Base-by-base conservation (phyloP, 2,888 invertebrate genomes). In the Eupithecia abbreviata region DNA sequence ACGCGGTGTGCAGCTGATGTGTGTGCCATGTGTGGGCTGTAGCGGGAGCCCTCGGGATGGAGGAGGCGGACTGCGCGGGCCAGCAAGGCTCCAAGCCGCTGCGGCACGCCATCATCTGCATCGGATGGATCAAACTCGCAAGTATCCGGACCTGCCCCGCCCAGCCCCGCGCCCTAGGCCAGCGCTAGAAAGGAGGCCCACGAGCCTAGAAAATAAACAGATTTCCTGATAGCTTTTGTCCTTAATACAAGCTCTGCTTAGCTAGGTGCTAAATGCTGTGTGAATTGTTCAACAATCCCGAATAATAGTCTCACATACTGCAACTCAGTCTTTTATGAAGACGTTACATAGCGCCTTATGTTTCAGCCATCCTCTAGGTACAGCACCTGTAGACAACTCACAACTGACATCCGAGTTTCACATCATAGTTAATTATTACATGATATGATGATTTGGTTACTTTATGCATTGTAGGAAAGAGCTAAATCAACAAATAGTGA, bases 61-160 rank as follows among this genome's bases (percentile, higher is more conserved):
- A n/a, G 6, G 6, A 51, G 67, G 42, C n/a, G 42, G 41, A 42
- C 13, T 30, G 41, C 65, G 41, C 41, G 67, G 2, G 12, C n/a
- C 42, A 3, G 67, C 67, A 15, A 13, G 5, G 4, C 67, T n/a
- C 81, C 62, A 81, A 77, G 51, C 85, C 87, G 4, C 81, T 91
- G 7, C 82, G 88, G 3, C 87, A 90, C 30, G 88, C 89, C 6
- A 85, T 90, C 6, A 83, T 91, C 69, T 90, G 89, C 80, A 84
- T 91, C 42, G 91, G 89, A 45, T 91, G 90, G 90, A 58, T 89
- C 3, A 91, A 90, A 88, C 76, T 90, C 78, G 91, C 84, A 84
- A 87, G 91, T 87, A 84, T 78, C 70, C 41, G 12, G 41, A 3
- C 65, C 62, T 10, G 18, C 2, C 55, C 13, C 55, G 55, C 30